Evolutionary conservation across 2,113 vertebrate species (phyloP).

Genomic region (Galeopterus variegatus): DNA sequence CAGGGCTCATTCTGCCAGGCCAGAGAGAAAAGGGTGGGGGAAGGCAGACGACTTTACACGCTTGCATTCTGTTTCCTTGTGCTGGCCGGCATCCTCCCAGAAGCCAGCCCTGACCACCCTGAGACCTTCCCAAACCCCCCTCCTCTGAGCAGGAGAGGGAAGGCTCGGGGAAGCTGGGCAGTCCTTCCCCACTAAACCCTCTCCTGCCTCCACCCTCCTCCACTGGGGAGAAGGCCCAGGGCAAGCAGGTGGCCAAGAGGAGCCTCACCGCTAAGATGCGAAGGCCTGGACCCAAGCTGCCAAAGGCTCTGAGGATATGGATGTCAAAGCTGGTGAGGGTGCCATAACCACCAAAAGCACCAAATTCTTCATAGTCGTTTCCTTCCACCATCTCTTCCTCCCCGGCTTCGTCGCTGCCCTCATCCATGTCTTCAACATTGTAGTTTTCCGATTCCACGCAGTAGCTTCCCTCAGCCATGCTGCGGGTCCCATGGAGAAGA

Average conservation of each 20-base stretch:
- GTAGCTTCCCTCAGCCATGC: conserved; percentile 70
- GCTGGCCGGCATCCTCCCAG: not conserved
- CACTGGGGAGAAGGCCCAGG: not conserved
- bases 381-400: conserved; percentile 65
- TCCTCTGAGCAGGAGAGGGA: not conserved
- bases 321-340: conserved; percentile 73
- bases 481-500: conserved; percentile 20
- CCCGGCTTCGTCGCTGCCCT: conserved; percentile 20
- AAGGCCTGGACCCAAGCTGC: conserved; percentile 68
- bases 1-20: conserved; percentile 75
- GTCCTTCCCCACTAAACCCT: not conserved
- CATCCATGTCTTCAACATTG: conserved; percentile 64
- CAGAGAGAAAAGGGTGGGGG: not conserved
- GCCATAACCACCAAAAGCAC: conserved; percentile 74
- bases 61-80: not conserved
- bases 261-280: conserved; percentile 70
- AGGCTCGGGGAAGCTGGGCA: not conserved
- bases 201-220: not conserved
- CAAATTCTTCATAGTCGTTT: conserved; percentile 68
- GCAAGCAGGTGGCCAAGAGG: conserved; percentile 47
- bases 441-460: conserved; percentile 16
- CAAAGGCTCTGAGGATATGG: conserved; percentile 68
- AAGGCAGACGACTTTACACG: not conserved
- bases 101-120: not conserved
- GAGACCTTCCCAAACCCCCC: not conserved